Evolutionary conservation across 2,888 invertebrate species (phyloP), one percentile per base, ranked within the genome.

Genomic region (Cataglyphis albicans): DNA sequence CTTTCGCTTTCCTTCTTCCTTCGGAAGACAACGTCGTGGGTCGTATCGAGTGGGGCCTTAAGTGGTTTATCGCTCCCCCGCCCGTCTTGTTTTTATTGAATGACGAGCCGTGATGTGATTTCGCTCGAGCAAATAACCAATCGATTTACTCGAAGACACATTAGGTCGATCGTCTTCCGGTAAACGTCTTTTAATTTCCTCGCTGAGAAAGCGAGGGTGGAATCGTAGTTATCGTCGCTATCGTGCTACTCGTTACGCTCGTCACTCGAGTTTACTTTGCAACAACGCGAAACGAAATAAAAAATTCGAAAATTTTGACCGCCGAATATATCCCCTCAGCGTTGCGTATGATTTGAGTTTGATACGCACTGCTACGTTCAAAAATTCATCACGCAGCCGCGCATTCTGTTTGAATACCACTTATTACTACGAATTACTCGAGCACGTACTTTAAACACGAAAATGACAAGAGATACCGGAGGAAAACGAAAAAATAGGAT

Each of bases 1-100:
- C 57, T 73, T 78, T 64, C 61, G 73, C 84, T 84, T 67, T 85
- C 81, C 83, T 81, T 81, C 81, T 85, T 87, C 29, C 38, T 72
- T 70, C 81, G 72, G 59, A 59, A 21, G 21, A 80, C 72, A 61
- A 76, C 78, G 63, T 76, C 70, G 52, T 64, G 70, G 55, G 80
- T 59, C 57, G 86, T 88, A 90, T 90, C 88, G 89, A 90, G 87
- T 89, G 92, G 90, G 92, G 90, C 90, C 92, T 91, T 93, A 93
- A 94, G 92, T 93, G 93, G 91, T 93, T 94, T 93, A 93, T 91
- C 91, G 93, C 92, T 92, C 92, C 92, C 74, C 92, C 89, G 91
- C 78, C 88, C 86, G 90, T 91, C 91, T 92, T 92, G 90, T 93
- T 92, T 92, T 93, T 93, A 93, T 93, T 90, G 92, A 93, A 93